Percentiles rank a stretch among this genome's conserved stretches.
Evolutionary conservation across 2,888 invertebrate species (phyloP).

Genomic region (Trichogramma dendrolimi): DNA sequence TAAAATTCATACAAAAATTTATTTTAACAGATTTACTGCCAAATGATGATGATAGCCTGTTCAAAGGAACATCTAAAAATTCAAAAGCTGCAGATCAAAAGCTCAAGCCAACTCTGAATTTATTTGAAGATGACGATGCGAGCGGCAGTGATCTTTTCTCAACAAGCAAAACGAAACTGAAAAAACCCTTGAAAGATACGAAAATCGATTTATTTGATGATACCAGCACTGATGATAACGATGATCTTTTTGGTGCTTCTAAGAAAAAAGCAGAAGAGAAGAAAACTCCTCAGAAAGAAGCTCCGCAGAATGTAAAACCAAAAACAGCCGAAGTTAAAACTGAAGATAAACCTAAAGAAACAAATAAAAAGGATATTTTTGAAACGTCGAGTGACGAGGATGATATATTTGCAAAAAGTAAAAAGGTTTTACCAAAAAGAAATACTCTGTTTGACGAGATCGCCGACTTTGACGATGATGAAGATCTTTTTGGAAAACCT

Average conservation of each 20-base stretch:
- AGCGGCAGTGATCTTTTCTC: conserved; percentile 43
- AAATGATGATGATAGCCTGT: conserved; percentile 45
- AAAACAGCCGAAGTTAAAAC: background rate
- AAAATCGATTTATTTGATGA: conserved; percentile 43
- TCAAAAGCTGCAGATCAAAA: conserved; percentile 22
- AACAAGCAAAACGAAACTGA: conserved; percentile 35
- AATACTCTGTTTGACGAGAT: conserved; percentile 33
- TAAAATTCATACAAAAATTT: background rate
- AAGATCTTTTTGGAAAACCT: conserved; percentile 39
- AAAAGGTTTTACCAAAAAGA: conserved; percentile 32
- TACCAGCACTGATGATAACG: conserved; percentile 35
- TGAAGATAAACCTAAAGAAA: background rate
- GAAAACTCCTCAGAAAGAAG: background rate
- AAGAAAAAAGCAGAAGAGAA: conserved; percentile 24
- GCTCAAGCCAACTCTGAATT: conserved; percentile 27
- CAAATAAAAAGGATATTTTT: conserved; percentile 38
- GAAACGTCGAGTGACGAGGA: conserved; percentile 44
- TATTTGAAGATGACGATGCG: conserved; percentile 44
- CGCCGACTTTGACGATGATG: conserved; percentile 33
- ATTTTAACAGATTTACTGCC: conserved; percentile 25
- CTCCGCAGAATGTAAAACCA: background rate
- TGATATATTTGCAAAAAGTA: conserved; percentile 41
- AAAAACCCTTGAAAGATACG: conserved; percentile 36
- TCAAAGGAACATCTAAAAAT: conserved; percentile 34
- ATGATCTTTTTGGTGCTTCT: conserved; percentile 40